Base-by-base conservation (phyloP, 1,140 invertebrate genomes). In the Drosophila sulfurigaster region DNA sequence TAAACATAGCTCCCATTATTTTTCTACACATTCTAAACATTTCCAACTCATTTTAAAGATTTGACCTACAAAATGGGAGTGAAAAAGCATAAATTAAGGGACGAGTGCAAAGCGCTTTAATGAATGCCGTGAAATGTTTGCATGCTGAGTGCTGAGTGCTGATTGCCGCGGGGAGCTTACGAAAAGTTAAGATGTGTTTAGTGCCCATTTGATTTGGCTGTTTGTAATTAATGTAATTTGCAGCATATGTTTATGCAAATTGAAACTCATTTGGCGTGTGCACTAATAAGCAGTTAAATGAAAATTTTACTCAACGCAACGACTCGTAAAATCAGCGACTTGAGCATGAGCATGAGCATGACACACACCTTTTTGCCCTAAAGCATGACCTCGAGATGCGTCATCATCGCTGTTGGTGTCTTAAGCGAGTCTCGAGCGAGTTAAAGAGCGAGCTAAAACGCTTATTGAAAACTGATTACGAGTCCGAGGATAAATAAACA, bases 381-480 rank as follows among this genome's bases (percentile, higher is more conserved):
- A 30, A 25, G 35, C n/a, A 28, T 64, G 59, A 45, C 13, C 16
- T 20, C 15, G 28, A 35, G 41, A 38, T 20, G 28, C 60, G 59
- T 57, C 52, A 64, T 71, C 52, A 7, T 52, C 0, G 20, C 20
- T 25, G 20, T 25, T 25, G 20, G n/a, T 13, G 28, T 41, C 41
- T 57, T 60, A 65, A 74, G 63, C 38, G n/a, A n/a, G n/a, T n/a
- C n/a, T 63, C 67, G 20, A 49, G 20, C 52, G 38, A 59, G 16
- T 43, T 32, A 58, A 16, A 10, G 41, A 35, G 25, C 25, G 16
- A 45, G n/a, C 28, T 49, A 25, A 46, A 52, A 64, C 62, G 67
- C 59, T 73, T 82, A 88, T 88, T 87, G 83, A 82, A 78, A 87
- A 88, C 83, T 82, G 83, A 71, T 82, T 79, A 79, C 73, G 52